phyloP scores from a whole-genome alignment of 2,113 vertebrate species.

The Larimichthys polyactis region DNA sequence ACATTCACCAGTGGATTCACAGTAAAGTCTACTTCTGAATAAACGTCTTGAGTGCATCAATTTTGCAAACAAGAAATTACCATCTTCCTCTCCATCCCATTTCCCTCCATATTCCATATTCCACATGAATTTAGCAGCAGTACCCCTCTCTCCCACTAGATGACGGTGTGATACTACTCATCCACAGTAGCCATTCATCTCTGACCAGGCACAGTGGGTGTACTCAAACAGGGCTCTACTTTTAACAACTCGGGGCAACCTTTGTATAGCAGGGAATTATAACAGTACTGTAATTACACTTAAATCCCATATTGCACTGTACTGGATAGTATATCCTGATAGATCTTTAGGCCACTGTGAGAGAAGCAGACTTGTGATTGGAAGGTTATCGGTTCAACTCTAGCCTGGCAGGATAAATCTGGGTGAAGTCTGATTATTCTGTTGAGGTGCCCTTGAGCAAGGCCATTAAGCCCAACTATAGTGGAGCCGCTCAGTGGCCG shows the following conservation, averaged over 20 bases:
- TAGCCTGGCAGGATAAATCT: slow-evolving; percentile 15
- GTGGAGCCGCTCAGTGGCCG: background rate
- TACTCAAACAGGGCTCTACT: slow-evolving; percentile 40
- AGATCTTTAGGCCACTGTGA: background rate
- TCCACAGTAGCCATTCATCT: slow-evolving; percentile 27
- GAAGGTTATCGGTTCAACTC: background rate
- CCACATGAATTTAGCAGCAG: background rate
- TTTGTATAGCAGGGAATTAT: slow-evolving; percentile 36
- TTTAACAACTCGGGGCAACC: slow-evolving; percentile 50
- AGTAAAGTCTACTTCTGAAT: background rate
- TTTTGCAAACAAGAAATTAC: background rate
- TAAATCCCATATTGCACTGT: slow-evolving; percentile 24
- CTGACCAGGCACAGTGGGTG: slow-evolving; percentile 38
- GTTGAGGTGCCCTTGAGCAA: background rate
- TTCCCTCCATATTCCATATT: background rate
- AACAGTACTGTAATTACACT: slow-evolving; percentile 43
- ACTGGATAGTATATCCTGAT: slow-evolving; percentile 21
- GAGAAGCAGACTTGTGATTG: background rate
- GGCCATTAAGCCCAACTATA: background rate
- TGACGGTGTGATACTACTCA: slow-evolving; percentile 72
- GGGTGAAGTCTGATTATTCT: background rate
- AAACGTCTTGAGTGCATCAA: background rate
- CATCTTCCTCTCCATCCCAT: too few species aligned
- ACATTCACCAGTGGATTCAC: background rate
- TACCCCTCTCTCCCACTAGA: slow-evolving; percentile 69